Base-by-base conservation (phyloP, 2,113 vertebrate species). In the Melanerpes aurifrons region DNA sequence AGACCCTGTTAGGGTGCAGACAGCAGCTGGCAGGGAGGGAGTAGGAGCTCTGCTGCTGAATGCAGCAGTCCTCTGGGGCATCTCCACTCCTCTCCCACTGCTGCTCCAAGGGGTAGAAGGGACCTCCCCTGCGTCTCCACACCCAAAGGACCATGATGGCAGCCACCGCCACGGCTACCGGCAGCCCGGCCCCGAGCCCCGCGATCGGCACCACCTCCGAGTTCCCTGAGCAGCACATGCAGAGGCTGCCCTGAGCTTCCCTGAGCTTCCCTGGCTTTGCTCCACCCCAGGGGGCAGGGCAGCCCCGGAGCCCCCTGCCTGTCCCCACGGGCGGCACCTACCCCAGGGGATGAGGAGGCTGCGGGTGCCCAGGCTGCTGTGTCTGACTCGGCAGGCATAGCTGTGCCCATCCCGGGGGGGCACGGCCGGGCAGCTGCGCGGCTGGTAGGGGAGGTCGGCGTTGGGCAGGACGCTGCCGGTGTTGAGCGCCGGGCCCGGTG, bases 71-170 rank as follows among this genome's bases (percentile, higher is more conserved):
- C 16, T 43, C n/a, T 3, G 1, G 28, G 32, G 19, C 21, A n/a
- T 80, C 56, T 64, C 37, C 37, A 62, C 15, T 18, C 29, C 22
- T 72, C 45, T 80, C 29, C 71, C 32, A 26, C 11, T 57, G 48
- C 10, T 1, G 1, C 32, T 43, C 9, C 8, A 1, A 0, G 4
- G 21, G 40, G 7, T 18, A 74, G 70, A 70, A 31, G 32, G 8
- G 17, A 12, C n/a, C 83, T 95, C 19, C 93, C 93, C 86, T 95
- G 71, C 8, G 15, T 83, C 59, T 96, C 76, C 89, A 62, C 37
- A 90, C 6, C 45, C 71, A 92, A 32, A 82, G 9, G 2, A 3
- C 29, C 0, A 0, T 3, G 13, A 22, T 3, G 26, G 56, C 37
- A 75, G 67, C 75, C 25, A 76, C 0, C 0, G 13, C 45, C 58